Evolutionary conservation across 2,113 vertebrate species (phyloP), one percentile per base, ranked within the genome.

Genomic region (Aldabrachelys gigantea): DNA sequence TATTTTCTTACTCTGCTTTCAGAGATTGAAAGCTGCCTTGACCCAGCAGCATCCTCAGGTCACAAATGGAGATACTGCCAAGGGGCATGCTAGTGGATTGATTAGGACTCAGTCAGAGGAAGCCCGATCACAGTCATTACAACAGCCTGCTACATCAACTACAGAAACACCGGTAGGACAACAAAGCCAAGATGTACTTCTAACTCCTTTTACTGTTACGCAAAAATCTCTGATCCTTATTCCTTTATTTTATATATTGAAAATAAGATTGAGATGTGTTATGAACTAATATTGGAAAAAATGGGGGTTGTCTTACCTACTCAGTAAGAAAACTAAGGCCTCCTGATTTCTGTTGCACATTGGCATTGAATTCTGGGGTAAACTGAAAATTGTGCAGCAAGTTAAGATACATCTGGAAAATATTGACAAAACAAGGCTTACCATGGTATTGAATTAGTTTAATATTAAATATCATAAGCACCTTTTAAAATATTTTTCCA

Each of bases 101-200:
- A 97, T 94, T 91, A 98, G 98, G 93, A 98, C 95, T 96, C 98
- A 98, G n/a, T 96, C 98, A n/a, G 99, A 99, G 94, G 99, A 99
- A 59, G 97, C 98, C 14, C 98, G 98, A 72, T 97, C 98, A 80
- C 99, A 99, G 85, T 99, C 99, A 41, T 98, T 99, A n/a, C 99
- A 99, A 91, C 99, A 99, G 92, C 99, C 99, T 87, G 99, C 99
- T 95, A 99, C 99, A 72, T 99, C 99, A 92, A 99, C 99, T 93
- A 99, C 99, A 91, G 99, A 99, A 98, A 99, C 99, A 56, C 99
- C 99, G 98, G 99, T 99, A 98, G 95, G 99, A 80, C 54, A 84
- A 53, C 47, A 14, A 16, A 72, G 27, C 24, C 17, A 24, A 11
- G 2, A 0, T 31, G 5, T 76, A 19, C 24, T 59, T 94, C 49